These are phyloP conservation scores for Neria commutata DNA, from an alignment of 2,888 invertebrate species.

Conservation along the genomic window DNA sequence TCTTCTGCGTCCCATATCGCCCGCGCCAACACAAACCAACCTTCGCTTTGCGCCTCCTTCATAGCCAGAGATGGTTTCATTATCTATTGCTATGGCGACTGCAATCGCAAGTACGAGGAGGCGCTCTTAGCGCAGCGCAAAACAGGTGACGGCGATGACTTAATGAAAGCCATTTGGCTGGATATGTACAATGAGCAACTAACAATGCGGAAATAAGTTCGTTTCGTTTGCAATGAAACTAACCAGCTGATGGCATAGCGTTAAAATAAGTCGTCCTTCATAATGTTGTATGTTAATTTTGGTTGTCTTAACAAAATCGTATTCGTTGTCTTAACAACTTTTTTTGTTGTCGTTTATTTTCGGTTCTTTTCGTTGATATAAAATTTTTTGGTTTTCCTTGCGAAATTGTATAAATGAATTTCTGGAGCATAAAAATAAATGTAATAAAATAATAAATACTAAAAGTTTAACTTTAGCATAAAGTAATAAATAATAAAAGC, in stretches of 20 bases:
- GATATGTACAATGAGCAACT: slow-evolving; percentile 62
- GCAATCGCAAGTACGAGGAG: slow-evolving; percentile 62
- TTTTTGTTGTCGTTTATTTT: neutral
- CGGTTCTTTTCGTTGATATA: neutral
- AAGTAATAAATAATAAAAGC: too few relatives aligned
- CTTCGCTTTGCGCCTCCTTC: slow-evolving; percentile 15
- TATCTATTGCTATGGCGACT: slow-evolving; percentile 63
- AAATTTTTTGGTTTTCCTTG: neutral
- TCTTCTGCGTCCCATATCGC: slow-evolving; percentile 4
- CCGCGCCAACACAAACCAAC: neutral
- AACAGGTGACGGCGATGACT: slow-evolving; percentile 63
- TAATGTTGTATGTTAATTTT: slow-evolving; percentile 18
- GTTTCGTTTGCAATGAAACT: neutral
- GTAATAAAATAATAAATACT: too few relatives aligned
- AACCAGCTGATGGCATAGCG: neutral
- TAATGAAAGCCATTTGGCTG: slow-evolving; percentile 64
- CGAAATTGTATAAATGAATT: too few relatives aligned
- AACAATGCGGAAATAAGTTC: slow-evolving; percentile 34
- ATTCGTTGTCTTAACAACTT: neutral
- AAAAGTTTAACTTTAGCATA: too few relatives aligned
- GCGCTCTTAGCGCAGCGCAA: slow-evolving; percentile 59
- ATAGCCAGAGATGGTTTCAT: slow-evolving; percentile 62
- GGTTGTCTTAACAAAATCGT: slow-evolving; percentile 6
- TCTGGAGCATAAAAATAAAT: too few relatives aligned
- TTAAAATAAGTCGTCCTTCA: neutral